phyloP scores from a whole-genome alignment of 2,888 invertebrate genomes.

The Galerucella nymphaeae region DNA sequence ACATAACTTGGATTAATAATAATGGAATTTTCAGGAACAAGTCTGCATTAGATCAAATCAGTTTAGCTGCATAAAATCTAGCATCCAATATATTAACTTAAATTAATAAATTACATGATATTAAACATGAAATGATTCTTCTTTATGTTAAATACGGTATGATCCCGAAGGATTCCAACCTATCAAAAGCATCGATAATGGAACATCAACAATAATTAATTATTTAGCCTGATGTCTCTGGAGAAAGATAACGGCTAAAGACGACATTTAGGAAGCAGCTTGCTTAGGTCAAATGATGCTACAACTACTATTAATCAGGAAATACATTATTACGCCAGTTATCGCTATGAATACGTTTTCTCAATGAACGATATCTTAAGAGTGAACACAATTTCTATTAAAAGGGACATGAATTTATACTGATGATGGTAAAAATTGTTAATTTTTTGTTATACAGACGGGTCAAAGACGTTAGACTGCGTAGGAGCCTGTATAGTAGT shows the following conservation, averaged over 20 bases:
- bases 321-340: background rate
- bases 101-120: background rate
- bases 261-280: conserved; percentile 8
- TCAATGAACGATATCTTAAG: background rate
- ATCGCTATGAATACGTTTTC: conserved; percentile 8
- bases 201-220: conserved; percentile 1
- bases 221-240: background rate
- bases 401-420: background rate
- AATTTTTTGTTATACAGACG: too few species aligned
- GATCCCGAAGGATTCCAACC: background rate
- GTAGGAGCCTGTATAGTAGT: too few species aligned
- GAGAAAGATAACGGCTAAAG: background rate
- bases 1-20: too few species aligned
- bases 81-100: background rate
- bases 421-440: background rate
- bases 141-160: background rate
- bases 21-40: too few species aligned
- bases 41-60: background rate
- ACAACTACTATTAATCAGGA: conserved; percentile 12
- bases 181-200: background rate
- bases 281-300: background rate
- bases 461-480: too few species aligned
- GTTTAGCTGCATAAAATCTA: too few species aligned
- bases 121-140: background rate
- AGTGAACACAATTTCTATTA: background rate